Conservation (phyloP, 2,888 invertebrate genomes). For the Ophion obscuratus region DNA sequence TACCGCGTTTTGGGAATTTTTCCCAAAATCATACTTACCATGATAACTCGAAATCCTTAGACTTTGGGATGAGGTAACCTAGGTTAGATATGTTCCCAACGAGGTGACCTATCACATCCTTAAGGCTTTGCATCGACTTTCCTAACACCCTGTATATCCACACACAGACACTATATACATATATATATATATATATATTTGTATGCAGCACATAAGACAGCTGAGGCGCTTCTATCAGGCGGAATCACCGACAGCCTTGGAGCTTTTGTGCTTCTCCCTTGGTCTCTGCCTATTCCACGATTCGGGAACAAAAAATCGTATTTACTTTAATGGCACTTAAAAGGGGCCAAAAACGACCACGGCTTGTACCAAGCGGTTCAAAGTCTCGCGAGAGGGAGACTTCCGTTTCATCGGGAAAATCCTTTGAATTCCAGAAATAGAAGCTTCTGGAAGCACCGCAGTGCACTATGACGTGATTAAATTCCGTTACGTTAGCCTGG, state of each 20-base stretch:
- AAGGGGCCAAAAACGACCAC: constrained; percentile 7
- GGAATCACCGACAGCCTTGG: constrained; percentile 27
- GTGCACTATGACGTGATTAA: constrained; percentile 1
- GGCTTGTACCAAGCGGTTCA: constrained; percentile 3
- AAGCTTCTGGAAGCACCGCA: not conserved
- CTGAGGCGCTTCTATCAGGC: constrained; percentile 37
- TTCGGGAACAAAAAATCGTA: constrained; percentile 3
- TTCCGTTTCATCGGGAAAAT: constrained; percentile 16
- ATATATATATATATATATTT: constrained; percentile 1
- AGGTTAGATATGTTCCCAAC: too few species aligned
- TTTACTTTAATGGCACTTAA: constrained; percentile 20
- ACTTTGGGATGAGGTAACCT: too few species aligned
- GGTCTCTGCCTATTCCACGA: not conserved
- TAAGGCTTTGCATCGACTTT: too few species aligned
- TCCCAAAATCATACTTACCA: too few species aligned
- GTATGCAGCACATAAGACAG: constrained; percentile 5
- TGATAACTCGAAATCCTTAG: too few species aligned
- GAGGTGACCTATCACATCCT: too few species aligned
- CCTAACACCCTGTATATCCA: not conserved
- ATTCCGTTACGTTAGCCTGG: not conserved
- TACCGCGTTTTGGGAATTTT: too few species aligned
- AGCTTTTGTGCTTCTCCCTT: not conserved
- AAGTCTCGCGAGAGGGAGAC: constrained; percentile 9
- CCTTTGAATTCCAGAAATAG: not conserved
- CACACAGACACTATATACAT: not conserved